These are phyloP conservation scores for Hydrophis major DNA, from an alignment of 2,797 vertebrate genomes.

Conservation along the genomic window DNA sequence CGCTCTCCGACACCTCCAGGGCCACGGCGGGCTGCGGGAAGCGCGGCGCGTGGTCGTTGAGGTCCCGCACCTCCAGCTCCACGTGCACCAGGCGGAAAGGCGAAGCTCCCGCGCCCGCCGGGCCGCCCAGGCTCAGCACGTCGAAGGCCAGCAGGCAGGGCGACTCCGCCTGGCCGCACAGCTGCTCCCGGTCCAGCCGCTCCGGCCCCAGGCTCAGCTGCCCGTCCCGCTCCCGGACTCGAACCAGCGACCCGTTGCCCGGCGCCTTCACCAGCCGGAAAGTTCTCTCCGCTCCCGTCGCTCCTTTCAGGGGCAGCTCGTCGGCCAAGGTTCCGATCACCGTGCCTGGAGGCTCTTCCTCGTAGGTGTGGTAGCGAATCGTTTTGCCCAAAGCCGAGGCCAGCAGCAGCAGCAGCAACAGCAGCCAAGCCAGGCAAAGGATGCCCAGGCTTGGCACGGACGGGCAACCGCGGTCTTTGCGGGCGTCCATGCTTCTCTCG, in stretches of 20 bases:
- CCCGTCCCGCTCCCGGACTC: slow-evolving; percentile 88
- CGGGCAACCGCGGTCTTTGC: slow-evolving; percentile 24
- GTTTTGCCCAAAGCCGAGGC: slow-evolving; percentile 77
- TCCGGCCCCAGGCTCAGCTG: slow-evolving; percentile 85
- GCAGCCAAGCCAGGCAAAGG: slow-evolving; percentile 64
- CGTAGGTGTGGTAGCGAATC: slow-evolving; percentile 84
- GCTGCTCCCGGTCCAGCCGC: slow-evolving; percentile 85
- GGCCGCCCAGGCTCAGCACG: slow-evolving; percentile 85
- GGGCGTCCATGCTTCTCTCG: slow-evolving; percentile 55
- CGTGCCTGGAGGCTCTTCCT: slow-evolving; percentile 82
- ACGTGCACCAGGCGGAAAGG: slow-evolving; percentile 92
- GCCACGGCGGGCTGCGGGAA: slow-evolving; percentile 82
- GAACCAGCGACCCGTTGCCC: slow-evolving; percentile 88
- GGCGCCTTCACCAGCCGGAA: slow-evolving; percentile 89
- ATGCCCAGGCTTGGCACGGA: slow-evolving; percentile 47
- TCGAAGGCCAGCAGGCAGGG: slow-evolving; percentile 90
- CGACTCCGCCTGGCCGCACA: slow-evolving; percentile 80
- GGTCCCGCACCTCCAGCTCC: slow-evolving; percentile 91
- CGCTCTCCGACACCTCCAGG: slow-evolving; percentile 90
- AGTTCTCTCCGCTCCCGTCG: slow-evolving; percentile 70
- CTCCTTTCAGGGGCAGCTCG: slow-evolving; percentile 85
- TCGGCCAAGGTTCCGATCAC: slow-evolving; percentile 92
- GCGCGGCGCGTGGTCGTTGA: slow-evolving; percentile 90
- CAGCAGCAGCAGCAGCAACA: background rate
- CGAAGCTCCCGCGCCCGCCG: slow-evolving; percentile 56